Conservation (phyloP, 1,140 invertebrate species). For the Amyelois transitella region DNA sequence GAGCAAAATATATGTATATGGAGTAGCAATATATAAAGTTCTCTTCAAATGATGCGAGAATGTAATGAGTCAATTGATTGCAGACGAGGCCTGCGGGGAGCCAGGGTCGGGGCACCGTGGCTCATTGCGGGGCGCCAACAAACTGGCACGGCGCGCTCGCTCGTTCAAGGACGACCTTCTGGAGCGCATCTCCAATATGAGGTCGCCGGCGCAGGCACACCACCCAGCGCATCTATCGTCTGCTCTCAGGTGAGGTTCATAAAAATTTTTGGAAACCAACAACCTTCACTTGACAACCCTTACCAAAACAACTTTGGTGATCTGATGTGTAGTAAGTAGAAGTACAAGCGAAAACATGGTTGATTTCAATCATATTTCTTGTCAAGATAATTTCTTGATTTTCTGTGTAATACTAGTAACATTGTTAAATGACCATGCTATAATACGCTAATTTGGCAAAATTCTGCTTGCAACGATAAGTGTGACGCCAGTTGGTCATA, state of each 20-base stretch:
- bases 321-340: too few relatives aligned
- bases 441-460: too few relatives aligned
- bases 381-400: too few relatives aligned
- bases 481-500: too few relatives aligned
- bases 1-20: background rate
- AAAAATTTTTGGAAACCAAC: too few relatives aligned
- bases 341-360: too few relatives aligned
- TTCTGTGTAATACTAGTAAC: too few relatives aligned
- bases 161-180: conserved; percentile 94
- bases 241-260: conserved; percentile 55
- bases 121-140: conserved; percentile 82
- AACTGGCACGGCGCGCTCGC: conserved; percentile 86
- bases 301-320: too few relatives aligned
- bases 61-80: conserved; percentile 17
- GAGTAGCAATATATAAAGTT: background rate
- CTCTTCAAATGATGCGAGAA: background rate
- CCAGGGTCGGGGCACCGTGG: conserved; percentile 76
- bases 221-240: conserved; percentile 63
- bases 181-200: conserved; percentile 90
- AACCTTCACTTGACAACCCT: too few relatives aligned
- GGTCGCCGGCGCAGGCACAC: conserved; percentile 77
- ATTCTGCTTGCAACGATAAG: too few relatives aligned
- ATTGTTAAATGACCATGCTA: too few relatives aligned
- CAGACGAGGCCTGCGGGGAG: conserved; percentile 61
- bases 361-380: too few relatives aligned